Conservation (phyloP, 2,797 vertebrate species). For the Threskiornis aethiopicus region DNA sequence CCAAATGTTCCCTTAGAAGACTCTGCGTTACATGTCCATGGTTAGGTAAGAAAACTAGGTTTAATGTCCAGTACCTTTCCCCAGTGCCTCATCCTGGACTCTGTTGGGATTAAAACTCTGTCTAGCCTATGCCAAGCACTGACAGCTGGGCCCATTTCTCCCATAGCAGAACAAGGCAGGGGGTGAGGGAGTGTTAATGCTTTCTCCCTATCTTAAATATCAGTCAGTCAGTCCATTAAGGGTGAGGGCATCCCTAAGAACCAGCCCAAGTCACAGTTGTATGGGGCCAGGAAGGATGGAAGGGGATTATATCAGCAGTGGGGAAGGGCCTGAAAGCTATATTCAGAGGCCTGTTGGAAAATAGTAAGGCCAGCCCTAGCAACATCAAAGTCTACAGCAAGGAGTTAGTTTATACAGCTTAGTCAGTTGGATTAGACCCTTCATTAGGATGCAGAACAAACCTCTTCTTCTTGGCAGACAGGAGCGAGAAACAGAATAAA, state of each 20-base stretch:
- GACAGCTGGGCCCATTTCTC: not conserved
- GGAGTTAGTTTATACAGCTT: slow-evolving; percentile 36
- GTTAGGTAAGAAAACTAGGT: not conserved
- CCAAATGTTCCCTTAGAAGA: not conserved
- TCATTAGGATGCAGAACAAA: slow-evolving; percentile 76
- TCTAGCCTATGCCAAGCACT: not conserved
- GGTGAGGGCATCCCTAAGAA: not conserved
- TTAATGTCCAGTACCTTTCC: not conserved
- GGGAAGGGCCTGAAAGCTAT: not conserved
- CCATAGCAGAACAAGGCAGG: not conserved
- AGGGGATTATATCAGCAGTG: not conserved
- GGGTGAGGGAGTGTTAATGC: not conserved
- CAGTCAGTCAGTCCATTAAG: not conserved
- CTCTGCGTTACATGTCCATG: not conserved
- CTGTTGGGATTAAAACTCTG: not conserved
- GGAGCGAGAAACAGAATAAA: slow-evolving; percentile 69
- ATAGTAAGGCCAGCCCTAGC: not conserved
- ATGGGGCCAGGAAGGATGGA: not conserved
- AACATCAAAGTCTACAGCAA: slow-evolving; percentile 55
- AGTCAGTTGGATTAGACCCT: slow-evolving; percentile 38
- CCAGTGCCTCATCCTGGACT: not conserved
- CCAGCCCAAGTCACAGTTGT: not conserved
- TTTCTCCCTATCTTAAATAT: not conserved
- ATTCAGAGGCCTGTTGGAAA: slow-evolving; percentile 8
- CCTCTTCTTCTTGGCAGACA: slow-evolving; percentile 44